Base-by-base conservation (phyloP, 1,140 invertebrate genomes). In the Microvelia longipes region DNA sequence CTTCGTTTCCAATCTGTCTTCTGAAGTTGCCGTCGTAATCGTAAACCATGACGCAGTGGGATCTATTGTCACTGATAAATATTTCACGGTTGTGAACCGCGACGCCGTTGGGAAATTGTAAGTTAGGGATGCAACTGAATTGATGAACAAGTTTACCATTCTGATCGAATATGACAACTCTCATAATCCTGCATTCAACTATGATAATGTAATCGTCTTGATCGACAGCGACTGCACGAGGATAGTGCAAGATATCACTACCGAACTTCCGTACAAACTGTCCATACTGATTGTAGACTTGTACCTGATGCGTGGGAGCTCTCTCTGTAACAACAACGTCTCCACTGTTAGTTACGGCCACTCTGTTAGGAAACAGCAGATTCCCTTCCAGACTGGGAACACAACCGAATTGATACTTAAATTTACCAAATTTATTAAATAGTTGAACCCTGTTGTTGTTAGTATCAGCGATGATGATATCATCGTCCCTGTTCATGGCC, bases 231-330 rank as follows among this genome's bases (percentile, higher is more conserved):
- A 98, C 90, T 28, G 97, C 97, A 2, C 97, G 87, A 0, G 97
- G 97, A 83, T 99, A 97, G 78, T 99, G 97, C 35, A 99, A 83
- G 68, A 99, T 97, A 76, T 97, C 98, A 11, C 97, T 96, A 2
- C 97, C 97, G 80, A 99, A 99, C 80, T 98, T 99, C n/a, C 97
- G 87, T 2, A 99, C 93, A 81, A 99, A 99, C 78, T 98, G 95
- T 1, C 97, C 97, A 78, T 98, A 98, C 79, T 98, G 96, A 79
- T 98, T 99, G 85, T 98, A 99, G 71, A 99, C 96, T 81, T 99
- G 97, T 73, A 99, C 98, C 80, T 98, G 96, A 77, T 94, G 91
- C 0, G 96, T 98, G 0, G 96, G 96, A 66, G 94, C 97, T 29
- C 97, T 85, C 80, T 99, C 97, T 1, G 97, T 99, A 0, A 99